phyloP scores from a whole-genome alignment of 2,113 vertebrate species.

The Suncus etruscus region DNA sequence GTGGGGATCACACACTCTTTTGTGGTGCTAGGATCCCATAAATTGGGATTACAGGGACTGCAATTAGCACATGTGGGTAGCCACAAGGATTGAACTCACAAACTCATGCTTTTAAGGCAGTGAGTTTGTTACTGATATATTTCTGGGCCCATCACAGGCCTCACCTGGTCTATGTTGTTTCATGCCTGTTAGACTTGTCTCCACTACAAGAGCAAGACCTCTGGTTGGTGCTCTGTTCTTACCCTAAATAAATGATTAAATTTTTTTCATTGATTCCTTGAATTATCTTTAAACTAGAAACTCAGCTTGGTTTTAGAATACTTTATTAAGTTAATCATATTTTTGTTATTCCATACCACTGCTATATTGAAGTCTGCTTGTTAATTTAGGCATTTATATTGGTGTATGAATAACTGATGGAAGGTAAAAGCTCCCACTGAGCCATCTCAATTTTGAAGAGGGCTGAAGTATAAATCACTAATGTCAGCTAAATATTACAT shows the following conservation, averaged over 20 bases:
- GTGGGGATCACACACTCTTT: no score
- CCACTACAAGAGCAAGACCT: background rate
- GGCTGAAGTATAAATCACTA: background rate
- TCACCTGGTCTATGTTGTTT: background rate
- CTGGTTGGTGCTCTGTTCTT: conserved; percentile 33
- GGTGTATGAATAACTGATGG: background rate
- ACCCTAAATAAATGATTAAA: background rate
- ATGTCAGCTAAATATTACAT: background rate
- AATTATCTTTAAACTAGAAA: conserved; percentile 26
- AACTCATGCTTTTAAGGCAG: no score
- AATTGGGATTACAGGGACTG: no score
- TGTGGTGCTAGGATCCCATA: no score
- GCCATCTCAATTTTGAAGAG: background rate
- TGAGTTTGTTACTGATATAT: no score
- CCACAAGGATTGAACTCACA: no score
- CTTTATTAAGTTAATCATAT: conserved; percentile 25
- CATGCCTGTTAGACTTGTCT: background rate
- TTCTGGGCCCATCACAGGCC: no score
- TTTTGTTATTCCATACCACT: conserved; percentile 49
- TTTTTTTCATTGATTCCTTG: background rate
- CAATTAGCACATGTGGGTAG: no score
- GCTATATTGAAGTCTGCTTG: background rate
- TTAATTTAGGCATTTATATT: conserved; percentile 17
- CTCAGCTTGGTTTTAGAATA: background rate
- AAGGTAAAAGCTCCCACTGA: background rate